These are phyloP conservation scores for Aleiodes sp. DNA, from an alignment of 1,140 invertebrate genomes.

Conservation along the genomic window DNA sequence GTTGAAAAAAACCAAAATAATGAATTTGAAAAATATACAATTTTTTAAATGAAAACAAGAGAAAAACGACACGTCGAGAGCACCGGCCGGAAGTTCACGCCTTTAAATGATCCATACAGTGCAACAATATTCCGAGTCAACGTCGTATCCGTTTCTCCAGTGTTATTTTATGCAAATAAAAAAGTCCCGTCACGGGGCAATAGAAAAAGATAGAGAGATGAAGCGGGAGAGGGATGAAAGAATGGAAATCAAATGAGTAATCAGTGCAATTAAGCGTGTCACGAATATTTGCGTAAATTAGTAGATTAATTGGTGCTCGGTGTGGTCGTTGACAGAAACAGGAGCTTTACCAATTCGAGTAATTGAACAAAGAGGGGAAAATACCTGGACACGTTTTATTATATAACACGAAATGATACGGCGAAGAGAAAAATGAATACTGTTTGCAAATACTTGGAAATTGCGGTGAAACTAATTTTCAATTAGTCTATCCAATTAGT, in stretches of 20 bases:
- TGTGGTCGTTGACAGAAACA: constrained; percentile 23
- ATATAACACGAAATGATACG: no score
- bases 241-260: constrained; percentile 29
- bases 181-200: background rate
- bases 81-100: constrained; percentile 14
- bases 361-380: background rate
- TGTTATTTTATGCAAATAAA: constrained; percentile 3
- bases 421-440: background rate
- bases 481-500: constrained; percentile 26
- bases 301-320: constrained; percentile 32
- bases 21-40: background rate
- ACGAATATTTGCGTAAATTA: constrained; percentile 38
- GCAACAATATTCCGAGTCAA: constrained; percentile 10
- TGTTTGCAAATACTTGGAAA: background rate
- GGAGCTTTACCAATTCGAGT: background rate
- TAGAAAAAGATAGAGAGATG: background rate
- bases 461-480: constrained; percentile 17
- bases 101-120: constrained; percentile 14
- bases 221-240: background rate
- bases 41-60: background rate
- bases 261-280: constrained; percentile 35
- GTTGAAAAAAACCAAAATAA: background rate
- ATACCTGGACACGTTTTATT: background rate
- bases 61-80: constrained; percentile 18
- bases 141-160: background rate